These are phyloP conservation scores for Antheraea pernyi DNA, from an alignment of 1,140 invertebrate genomes.

Conservation along the genomic window DNA sequence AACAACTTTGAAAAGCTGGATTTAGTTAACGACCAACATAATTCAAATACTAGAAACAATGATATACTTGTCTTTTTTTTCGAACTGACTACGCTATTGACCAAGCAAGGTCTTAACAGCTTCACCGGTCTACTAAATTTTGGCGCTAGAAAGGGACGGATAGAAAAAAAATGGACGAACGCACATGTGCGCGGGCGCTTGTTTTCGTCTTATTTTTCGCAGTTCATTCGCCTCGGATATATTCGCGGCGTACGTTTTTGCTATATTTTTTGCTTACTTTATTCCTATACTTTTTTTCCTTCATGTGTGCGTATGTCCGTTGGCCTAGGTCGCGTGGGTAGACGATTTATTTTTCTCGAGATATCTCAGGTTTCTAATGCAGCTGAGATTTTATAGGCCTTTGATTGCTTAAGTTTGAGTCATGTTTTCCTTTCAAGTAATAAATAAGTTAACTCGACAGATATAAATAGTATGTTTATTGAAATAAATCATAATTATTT, in stretches of 20 bases:
- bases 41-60: no score
- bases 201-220: slow-evolving; percentile 73
- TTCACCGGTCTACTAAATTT: no score
- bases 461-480: neutral
- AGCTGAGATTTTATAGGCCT: slow-evolving; percentile 37
- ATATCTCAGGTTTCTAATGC: slow-evolving; percentile 49
- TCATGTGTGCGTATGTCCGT: slow-evolving; percentile 48
- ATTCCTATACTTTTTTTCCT: slow-evolving; percentile 22
- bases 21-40: no score
- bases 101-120: no score
- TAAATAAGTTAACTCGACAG: no score
- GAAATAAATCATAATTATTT: neutral
- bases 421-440: neutral
- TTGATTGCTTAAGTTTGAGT: neutral
- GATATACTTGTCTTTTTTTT: no score
- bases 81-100: no score
- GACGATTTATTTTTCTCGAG: slow-evolving; percentile 65
- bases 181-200: slow-evolving; percentile 70
- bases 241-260: slow-evolving; percentile 54
- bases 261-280: slow-evolving; percentile 50
- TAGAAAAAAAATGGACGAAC: slow-evolving; percentile 67
- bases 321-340: slow-evolving; percentile 63
- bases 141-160: slow-evolving; percentile 56
- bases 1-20: no score
- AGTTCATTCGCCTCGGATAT: slow-evolving; percentile 68